Evolutionary conservation across 1,140 invertebrate genomes (phyloP).

Genomic region (Danaus plexippus): DNA sequence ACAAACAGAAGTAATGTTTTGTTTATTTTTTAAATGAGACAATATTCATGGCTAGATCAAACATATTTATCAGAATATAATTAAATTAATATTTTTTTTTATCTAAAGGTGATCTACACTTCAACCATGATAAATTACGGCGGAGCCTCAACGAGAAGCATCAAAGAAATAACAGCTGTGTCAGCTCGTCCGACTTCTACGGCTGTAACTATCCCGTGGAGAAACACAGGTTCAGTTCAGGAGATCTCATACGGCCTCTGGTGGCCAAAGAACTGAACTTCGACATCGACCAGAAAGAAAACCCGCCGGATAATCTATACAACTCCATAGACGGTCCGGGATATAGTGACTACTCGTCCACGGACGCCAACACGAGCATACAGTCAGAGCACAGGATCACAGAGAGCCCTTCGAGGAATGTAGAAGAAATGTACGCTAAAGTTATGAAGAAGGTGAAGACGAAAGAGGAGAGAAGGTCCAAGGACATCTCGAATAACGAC

Average conservation of each 20-base stretch:
- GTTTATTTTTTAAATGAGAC: too few relatives aligned
- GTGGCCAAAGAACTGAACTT: conserved; percentile 65
- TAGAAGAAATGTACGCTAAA: conserved; percentile 92
- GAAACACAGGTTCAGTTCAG: conserved; percentile 67
- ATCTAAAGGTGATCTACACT: conserved; percentile 58
- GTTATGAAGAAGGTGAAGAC: conserved; percentile 79
- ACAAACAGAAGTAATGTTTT: too few relatives aligned
- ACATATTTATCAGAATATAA: too few relatives aligned
- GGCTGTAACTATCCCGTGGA: conserved; percentile 71
- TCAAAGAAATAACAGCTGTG: conserved; percentile 69
- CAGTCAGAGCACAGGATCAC: conserved; percentile 74
- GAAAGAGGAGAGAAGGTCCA: conserved; percentile 47
- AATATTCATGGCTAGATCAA: too few relatives aligned
- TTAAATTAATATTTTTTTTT: too few relatives aligned
- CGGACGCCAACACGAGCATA: conserved; percentile 45
- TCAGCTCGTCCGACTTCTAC: conserved; percentile 70
- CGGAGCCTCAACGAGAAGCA: conserved; percentile 71
- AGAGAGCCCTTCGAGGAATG: conserved; percentile 74
- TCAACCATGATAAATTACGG: conserved; percentile 63
- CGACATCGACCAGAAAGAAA: conserved; percentile 50
- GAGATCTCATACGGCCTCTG: conserved; percentile 56
- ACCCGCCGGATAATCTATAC: conserved; percentile 53
- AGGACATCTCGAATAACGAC: conserved; percentile 32
- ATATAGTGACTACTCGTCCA: conserved; percentile 47
- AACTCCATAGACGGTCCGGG: conserved; percentile 62